Evolutionary conservation across 1,140 invertebrate species (phyloP).

Genomic region (Mya arenaria): DNA sequence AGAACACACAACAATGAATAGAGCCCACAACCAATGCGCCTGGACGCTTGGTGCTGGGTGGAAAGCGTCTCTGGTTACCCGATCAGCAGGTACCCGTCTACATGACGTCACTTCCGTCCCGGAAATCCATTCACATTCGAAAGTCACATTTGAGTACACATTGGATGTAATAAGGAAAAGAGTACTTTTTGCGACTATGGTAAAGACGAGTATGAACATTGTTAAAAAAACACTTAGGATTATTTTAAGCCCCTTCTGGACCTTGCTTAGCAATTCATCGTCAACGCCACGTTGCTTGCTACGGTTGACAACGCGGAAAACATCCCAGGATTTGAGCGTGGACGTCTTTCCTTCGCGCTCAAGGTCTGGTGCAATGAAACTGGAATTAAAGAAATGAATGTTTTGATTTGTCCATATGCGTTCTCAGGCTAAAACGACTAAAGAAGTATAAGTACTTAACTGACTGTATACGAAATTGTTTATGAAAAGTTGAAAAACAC

Average conservation of each 20-base stretch:
- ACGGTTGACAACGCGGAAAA: slow-evolving; percentile 64
- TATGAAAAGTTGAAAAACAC: too few species aligned
- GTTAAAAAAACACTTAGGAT: slow-evolving; percentile 72
- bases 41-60: slow-evolving; percentile 66
- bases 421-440: too few species aligned
- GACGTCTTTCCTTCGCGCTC: slow-evolving; percentile 37
- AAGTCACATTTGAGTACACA: slow-evolving; percentile 71
- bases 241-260: slow-evolving; percentile 70
- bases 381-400: neutral
- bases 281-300: slow-evolving; percentile 60
- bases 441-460: too few species aligned
- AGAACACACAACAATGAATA: slow-evolving; percentile 69
- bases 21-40: slow-evolving; percentile 73
- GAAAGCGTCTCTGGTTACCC: slow-evolving; percentile 55
- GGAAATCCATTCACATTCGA: slow-evolving; percentile 62
- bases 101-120: slow-evolving; percentile 61
- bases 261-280: slow-evolving; percentile 62
- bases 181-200: slow-evolving; percentile 73
- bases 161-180: slow-evolving; percentile 76
- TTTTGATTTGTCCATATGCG: too few species aligned
- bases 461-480: too few species aligned
- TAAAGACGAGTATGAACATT: slow-evolving; percentile 63
- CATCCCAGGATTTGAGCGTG: slow-evolving; percentile 70
- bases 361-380: slow-evolving; percentile 33
- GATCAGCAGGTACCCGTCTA: slow-evolving; percentile 62